Evolutionary conservation across 2,888 invertebrate genomes (phyloP), one percentile per base, ranked within the genome.

Genomic region (Cyclophora albipunctata): DNA sequence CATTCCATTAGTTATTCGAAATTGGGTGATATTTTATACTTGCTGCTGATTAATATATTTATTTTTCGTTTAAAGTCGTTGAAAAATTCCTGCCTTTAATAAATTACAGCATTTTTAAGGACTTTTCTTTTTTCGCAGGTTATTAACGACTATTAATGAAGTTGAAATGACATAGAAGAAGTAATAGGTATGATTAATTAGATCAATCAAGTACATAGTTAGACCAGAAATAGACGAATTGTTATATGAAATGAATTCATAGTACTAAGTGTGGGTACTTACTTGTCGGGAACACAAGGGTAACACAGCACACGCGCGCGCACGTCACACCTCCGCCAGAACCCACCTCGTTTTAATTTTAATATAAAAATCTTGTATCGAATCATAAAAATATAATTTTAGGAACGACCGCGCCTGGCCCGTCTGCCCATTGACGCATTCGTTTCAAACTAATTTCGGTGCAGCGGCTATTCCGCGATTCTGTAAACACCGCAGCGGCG

Each of bases 371-470:
- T 75, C 69, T 71, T 71, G 78, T 69, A 79, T 79, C 78, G 77
- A 73, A 84, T 83, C 84, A 80, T 84, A 83, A 85, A 84, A 83
- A 84, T 83, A 83, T 81, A 80, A 83, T 79, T 78, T 78, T 73
- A 75, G 69, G 78, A 78, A 69, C 67, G 67, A 71, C 61, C 75
- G 79, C 79, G 78, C 78, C 66, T 67, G 69, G 73, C 64, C 69
- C 84, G 82, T 72, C 83, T 78, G 72, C 70, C 74, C 85, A 84
- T 86, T 87, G 87, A 86, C 87, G 86, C 85, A 86, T 83, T 78
- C 83, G 81, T 79, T 84, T 82, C 80, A 66, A 75, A 88, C 87
- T 88, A 87, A 88, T 83, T 86, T 84, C 83, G 84, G 84, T 88
- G 86, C 86, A 86, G 81, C 81, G 37, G 75, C 79, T 83, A 85